Evolutionary conservation across 2,797 vertebrate genomes (phyloP).

Genomic region (Pterois miles): DNA sequence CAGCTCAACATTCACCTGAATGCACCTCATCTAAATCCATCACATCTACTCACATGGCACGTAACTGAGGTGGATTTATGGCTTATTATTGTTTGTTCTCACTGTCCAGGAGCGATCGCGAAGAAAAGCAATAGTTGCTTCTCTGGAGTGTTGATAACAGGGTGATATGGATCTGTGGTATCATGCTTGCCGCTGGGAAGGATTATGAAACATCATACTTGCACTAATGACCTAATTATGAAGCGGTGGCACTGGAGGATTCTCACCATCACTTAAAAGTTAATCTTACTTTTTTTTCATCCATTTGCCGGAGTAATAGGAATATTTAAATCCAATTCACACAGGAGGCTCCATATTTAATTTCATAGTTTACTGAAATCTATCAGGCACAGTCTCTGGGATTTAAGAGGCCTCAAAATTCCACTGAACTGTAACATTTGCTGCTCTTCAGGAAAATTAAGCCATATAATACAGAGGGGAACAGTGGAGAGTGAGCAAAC

Average conservation of each 20-base stretch:
- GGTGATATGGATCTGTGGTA: conserved; percentile 61
- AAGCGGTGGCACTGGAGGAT: conserved; percentile 64
- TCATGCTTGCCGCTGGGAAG: conserved; percentile 52
- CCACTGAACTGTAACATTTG: conserved; percentile 75
- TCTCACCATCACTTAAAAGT: conserved; percentile 77
- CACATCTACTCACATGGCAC: conserved; percentile 18
- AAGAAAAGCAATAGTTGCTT: conserved; percentile 30
- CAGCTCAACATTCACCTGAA: conserved; percentile 19
- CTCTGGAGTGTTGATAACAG: conserved; percentile 48
- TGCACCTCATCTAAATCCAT: conserved; percentile 35
- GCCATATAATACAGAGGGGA: conserved; percentile 59
- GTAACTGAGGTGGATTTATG: conserved; percentile 36
- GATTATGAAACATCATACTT: conserved; percentile 70
- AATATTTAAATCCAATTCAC: conserved; percentile 78
- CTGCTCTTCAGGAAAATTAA: conserved; percentile 76
- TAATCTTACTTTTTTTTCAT: conserved; percentile 67
- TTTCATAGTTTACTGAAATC: conserved; percentile 78
- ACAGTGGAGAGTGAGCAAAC: conserved; percentile 21
- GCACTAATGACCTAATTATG: conserved; percentile 79
- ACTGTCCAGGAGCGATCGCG: conserved; percentile 30
- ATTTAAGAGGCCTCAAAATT: conserved; percentile 71
- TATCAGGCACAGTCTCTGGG: conserved; percentile 64
- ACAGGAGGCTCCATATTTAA: conserved; percentile 73
- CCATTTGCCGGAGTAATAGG: conserved; percentile 68
- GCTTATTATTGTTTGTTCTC: conserved; percentile 57